Percentiles rank a stretch among this genome's conserved stretches.
These are phyloP conservation scores for Ianthella basta DNA, from an alignment of 37 sponge, comb jelly and placozoan genomes.

Conservation along the genomic window DNA sequence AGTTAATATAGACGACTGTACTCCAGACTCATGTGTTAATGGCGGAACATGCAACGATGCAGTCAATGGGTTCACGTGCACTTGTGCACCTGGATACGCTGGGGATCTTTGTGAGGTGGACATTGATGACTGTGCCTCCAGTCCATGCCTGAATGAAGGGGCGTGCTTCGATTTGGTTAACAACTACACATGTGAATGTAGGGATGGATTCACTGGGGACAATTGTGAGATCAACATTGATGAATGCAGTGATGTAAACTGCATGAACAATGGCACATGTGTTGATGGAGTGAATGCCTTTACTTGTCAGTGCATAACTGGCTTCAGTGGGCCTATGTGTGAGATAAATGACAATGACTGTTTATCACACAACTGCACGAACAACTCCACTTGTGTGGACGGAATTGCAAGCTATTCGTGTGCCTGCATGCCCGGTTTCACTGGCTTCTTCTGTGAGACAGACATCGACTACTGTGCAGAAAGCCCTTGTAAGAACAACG, in stretches of 20 bases:
- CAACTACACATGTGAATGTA: conserved; percentile 40
- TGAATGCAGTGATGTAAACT: neutral
- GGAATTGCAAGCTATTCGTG: conserved; percentile 34
- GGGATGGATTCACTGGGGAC: conserved; percentile 30
- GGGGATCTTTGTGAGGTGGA: conserved; percentile 44
- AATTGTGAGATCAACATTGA: conserved; percentile 34
- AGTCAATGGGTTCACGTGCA: conserved; percentile 53
- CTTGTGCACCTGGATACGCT: conserved; percentile 63
- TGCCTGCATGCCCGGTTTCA: conserved; percentile 15
- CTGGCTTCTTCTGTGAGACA: conserved; percentile 49
- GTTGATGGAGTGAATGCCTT: conserved; percentile 31
- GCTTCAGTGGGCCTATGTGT: conserved; percentile 31
- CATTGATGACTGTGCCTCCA: conserved; percentile 60
- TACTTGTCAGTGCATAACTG: conserved; percentile 50
- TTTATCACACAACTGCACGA: conserved; percentile 21
- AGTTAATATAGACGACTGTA: conserved; percentile 16
- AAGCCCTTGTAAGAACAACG: conserved; percentile 51
- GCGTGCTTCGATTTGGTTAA: conserved; percentile 10
- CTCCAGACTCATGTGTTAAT: neutral
- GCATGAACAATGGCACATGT: conserved; percentile 44
- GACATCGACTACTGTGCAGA: conserved; percentile 39
- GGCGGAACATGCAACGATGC: neutral
- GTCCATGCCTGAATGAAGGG: conserved; percentile 35
- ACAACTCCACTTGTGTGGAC: conserved; percentile 38
- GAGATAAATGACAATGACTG: conserved; percentile 8